Evolutionary conservation across 2,797 vertebrate genomes (phyloP), one percentile per base, ranked within the genome.

Genomic region (Sylvia borin): DNA sequence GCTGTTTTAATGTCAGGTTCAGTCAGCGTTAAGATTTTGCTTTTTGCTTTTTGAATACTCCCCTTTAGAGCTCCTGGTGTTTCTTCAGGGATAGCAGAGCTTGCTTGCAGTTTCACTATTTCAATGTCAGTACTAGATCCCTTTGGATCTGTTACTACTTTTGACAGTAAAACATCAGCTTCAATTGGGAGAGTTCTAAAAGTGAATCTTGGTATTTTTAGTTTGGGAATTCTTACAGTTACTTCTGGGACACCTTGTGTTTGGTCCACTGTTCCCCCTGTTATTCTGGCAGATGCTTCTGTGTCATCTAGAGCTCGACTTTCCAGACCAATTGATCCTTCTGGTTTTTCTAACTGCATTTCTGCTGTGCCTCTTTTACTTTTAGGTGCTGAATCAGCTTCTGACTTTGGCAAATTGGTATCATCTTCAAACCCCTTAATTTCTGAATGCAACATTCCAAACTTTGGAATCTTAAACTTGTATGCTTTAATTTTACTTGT

Each of bases 171-270:
- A 67, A 97, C 10, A 14, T 94, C 95, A 6, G 47, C 68, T 90
- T 97, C 97, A 9, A 26, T 16, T 90, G 91, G 43, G 10, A 96
- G 74, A 62, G 42, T 47, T 29, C 48, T 92, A 70, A 96, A 91
- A 90, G 96, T 94, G 88, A 99, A 97, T 82, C 96, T 96, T 43
- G 98, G 98, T 38, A 98, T 92, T 96, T 96, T 97, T 16, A 98
- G 64, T 91, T 97, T 98, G 58, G 98, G 97, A 88, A 98, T 98
- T 91, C 95, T 98, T 81, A 96, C 89, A 3, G 24, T 93, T 26
- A 95, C 10, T 79, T 97, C 97, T 21, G 97, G 85, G 21, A 87
- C 84, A 94, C n/a, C 85, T 66, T 92, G 67, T 61, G 47, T 60
- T 58, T 65, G 91, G 10, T 76, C 57, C 15, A 27, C 13, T 43